These are phyloP conservation scores for Tetrapedia diversipes DNA, from an alignment of 2,888 invertebrate species.

Conservation along the genomic window DNA sequence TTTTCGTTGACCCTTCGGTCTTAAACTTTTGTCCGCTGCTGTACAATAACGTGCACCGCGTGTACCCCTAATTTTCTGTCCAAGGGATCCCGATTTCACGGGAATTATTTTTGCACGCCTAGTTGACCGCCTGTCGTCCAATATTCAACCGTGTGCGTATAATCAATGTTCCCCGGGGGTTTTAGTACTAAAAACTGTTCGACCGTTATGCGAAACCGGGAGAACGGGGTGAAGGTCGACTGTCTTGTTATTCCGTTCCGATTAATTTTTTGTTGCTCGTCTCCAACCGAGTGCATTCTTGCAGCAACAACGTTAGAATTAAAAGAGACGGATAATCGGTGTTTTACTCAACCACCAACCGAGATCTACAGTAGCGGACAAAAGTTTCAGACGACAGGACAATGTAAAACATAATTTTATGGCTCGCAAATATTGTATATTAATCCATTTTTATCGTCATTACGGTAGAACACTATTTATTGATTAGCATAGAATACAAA, in stretches of 20 bases:
- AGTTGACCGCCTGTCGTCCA: not conserved
- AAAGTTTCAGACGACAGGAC: no score
- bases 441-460: no score
- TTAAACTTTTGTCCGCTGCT: no score
- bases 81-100: not conserved
- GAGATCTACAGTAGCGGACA: no score
- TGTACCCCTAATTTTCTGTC: not conserved
- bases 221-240: slow-evolving; percentile 74
- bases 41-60: no score
- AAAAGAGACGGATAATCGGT: not conserved
- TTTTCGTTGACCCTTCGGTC: no score
- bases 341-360: no score
- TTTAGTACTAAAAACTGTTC: slow-evolving; percentile 52
- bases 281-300: not conserved
- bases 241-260: not conserved
- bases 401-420: no score
- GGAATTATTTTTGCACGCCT: not conserved
- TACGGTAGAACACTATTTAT: no score
- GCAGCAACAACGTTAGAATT: not conserved
- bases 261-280: slow-evolving; percentile 10
- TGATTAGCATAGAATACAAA: no score
- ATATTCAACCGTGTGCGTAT: not conserved
- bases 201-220: slow-evolving; percentile 64
- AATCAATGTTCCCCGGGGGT: slow-evolving; percentile 34
- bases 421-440: no score